Evolutionary conservation across 2,888 invertebrate species (phyloP), one percentile per base, ranked within the genome.

Genomic region (Melolontha melolontha): DNA sequence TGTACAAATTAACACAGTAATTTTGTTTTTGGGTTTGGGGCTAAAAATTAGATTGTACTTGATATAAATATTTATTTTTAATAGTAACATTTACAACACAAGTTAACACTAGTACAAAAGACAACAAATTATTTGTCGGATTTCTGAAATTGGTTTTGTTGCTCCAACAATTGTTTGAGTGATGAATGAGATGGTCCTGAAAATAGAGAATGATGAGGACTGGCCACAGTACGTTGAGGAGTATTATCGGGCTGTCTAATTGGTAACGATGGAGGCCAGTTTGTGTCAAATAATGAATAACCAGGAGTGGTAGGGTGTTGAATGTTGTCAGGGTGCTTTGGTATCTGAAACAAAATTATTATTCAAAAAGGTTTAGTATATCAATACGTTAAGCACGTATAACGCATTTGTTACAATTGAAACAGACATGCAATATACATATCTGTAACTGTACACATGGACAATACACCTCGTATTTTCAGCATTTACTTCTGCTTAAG

Each of bases 111-210:
- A 67, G 67, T 69, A 68, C 64, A 69, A 66, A 67, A 65, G 55
- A 4, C 12, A 44, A 55, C 14, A 62, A 50, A 64, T 72, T 73
- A 75, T 70, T 74, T 74, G 67, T 77, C 79, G 50, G 73, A 77
- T 66, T 79, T 80, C 65, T 81, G 78, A 57, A 88, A 84, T 76
- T 90, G 90, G 78, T 91, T 91, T 83, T 94, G 94, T 76, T 93
- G 92, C 80, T 94, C 93, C 70, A 94, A 82, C 16, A 94, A 87
- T 44, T 92, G 88, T 80, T 93, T 92, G 67, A 94, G 85, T 0
- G 93, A 93, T 40, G 93, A 92, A 1, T 92, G 92, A 2, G 92
- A 91, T 5, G 91, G 90, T 0, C 91, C 91, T 10, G 91, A 90
- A 91, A 92, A 92, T 49, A 93, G 83, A 0, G 92, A 91, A 87